These are phyloP conservation scores for Lithodes maja DNA, from an alignment of 2,888 invertebrate genomes.

Conservation along the genomic window DNA sequence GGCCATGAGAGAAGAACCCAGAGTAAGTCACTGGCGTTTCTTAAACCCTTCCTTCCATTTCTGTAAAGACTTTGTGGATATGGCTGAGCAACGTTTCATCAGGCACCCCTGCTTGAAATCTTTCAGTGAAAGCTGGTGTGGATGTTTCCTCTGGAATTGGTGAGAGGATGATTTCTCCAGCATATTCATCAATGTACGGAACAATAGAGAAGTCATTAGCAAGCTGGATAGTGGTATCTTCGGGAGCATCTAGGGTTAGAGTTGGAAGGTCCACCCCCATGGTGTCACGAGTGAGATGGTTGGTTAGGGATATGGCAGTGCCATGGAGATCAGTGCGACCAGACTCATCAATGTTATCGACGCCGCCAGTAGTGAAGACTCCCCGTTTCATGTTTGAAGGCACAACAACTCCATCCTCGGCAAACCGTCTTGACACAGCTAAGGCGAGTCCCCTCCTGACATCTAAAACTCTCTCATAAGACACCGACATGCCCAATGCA, in stretches of 20 bases:
- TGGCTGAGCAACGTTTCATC: not conserved
- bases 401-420: not conserved
- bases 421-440: slow-evolving; percentile 3
- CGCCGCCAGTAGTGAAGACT: not conserved
- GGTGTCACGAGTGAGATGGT: slow-evolving; percentile 4
- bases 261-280: not conserved
- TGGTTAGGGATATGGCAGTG: not conserved
- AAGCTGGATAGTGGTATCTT: slow-evolving; percentile 7
- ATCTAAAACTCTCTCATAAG: not conserved
- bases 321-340: not conserved
- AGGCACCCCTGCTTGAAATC: not conserved
- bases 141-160: not conserved
- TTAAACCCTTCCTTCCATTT: not conserved
- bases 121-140: not conserved
- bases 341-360: slow-evolving; percentile 8
- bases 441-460: not conserved
- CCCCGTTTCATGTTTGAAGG: slow-evolving; percentile 2
- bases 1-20: slow-evolving; percentile 25
- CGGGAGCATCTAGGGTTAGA: not conserved
- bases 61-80: not conserved
- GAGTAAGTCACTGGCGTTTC: slow-evolving; percentile 17
- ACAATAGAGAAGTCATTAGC: not conserved
- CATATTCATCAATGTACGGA: slow-evolving; percentile 33
- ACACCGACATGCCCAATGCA: not conserved
- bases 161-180: slow-evolving; percentile 17